Evolutionary conservation across 2,888 invertebrate genomes (phyloP), one percentile per base, ranked within the genome.

Genomic region (Campoplex capitator): DNA sequence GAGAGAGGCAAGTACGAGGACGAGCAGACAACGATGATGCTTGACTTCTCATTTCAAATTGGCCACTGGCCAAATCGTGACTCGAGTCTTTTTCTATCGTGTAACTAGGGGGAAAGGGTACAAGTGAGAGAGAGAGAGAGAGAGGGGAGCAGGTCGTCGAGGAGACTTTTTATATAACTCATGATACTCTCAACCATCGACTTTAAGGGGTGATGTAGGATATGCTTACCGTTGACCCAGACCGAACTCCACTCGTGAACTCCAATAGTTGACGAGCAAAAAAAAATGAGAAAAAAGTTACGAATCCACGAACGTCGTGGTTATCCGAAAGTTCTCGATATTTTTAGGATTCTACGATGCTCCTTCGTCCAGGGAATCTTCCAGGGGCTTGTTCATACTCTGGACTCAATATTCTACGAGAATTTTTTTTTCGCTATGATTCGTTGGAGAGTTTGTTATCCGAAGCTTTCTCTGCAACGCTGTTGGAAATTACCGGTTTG

Each of bases 11-110:
- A 75, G 76, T 65, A 87, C 81, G 73, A 68, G 58, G 65, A 80
- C 42, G 65, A 35, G 48, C 73, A 65, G 81, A 80, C 67, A 75
- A 62, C 71, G 77, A 82, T 82, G 87, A 82, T 84, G 86, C 83
- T 88, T 84, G 84, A 88, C 89, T 89, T 88, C 87, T 88, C 88
- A 86, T 87, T 89, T 87, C 74, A 77, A 45, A 84, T 77, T 89
- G 89, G 89, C 86, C 7, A 54, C 38, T 32, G 58, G 89, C 89
- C 89, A 89, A 88, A 75, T 74, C 67, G 81, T 83, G 82, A 51
- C 45, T 58, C 38, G 70, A 71, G 70, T 73, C 58, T 48, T 80
- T 80, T 80, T 80, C 48, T 74, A 75, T 82, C 75, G 75, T 68
- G 65, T 73, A 79, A 71, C 79, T 58, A 71, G 42, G 18, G 35